These are phyloP conservation scores for Pyralis farinalis DNA, from an alignment of 2,888 invertebrate species.

Conservation along the genomic window DNA sequence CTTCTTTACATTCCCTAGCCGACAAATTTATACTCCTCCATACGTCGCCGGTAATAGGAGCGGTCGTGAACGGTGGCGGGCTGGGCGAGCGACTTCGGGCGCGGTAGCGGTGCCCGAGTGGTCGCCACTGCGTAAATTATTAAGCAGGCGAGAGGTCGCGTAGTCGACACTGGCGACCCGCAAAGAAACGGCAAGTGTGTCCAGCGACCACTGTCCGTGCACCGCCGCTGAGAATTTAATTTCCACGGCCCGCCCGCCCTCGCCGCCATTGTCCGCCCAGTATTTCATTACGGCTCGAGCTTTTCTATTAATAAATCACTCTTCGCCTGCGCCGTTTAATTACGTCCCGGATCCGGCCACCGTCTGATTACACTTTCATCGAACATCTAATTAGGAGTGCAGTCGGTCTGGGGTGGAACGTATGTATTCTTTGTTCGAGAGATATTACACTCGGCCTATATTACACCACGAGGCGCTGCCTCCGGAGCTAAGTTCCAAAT, in stretches of 20 bases:
- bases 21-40: slow-evolving; percentile 77
- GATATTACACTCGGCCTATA: slow-evolving; percentile 66
- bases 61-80: slow-evolving; percentile 25
- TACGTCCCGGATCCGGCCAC: slow-evolving; percentile 75
- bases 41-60: slow-evolving; percentile 62
- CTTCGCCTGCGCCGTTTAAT: slow-evolving; percentile 79
- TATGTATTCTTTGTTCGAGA: slow-evolving; percentile 70
- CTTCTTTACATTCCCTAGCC: slow-evolving; percentile 77
- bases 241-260: slow-evolving; percentile 70
- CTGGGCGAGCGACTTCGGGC: slow-evolving; percentile 15
- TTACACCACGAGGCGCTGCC: slow-evolving; percentile 52
- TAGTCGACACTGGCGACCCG: slow-evolving; percentile 29
- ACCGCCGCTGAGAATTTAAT: slow-evolving; percentile 73
- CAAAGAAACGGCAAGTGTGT: slow-evolving; percentile 64
- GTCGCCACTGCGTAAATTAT: slow-evolving; percentile 55
- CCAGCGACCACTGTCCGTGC: slow-evolving; percentile 40
- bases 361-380: slow-evolving; percentile 81
- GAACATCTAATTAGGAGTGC: slow-evolving; percentile 80
- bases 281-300: slow-evolving; percentile 79
- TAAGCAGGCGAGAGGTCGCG: slow-evolving; percentile 43
- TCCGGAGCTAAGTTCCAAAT: slow-evolving; percentile 60
- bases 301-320: slow-evolving; percentile 82
- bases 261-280: slow-evolving; percentile 77
- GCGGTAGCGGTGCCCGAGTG: slow-evolving; percentile 25
- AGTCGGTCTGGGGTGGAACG: slow-evolving; percentile 53